Conservation (phyloP, 2,888 invertebrate genomes). For the Oligia latruncula region DNA sequence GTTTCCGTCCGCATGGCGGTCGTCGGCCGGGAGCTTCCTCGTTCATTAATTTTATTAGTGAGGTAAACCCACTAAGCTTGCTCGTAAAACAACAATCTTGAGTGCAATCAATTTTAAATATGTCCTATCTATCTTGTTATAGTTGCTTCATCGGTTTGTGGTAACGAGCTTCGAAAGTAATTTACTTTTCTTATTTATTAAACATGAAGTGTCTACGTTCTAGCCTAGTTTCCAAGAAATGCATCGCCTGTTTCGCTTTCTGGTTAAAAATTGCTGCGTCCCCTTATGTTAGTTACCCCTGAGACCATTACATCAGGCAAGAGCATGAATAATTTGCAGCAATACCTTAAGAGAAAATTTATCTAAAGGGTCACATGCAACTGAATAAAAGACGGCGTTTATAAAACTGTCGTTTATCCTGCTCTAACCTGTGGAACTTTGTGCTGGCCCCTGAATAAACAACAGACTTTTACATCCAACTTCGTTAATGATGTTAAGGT, state of each 20-base stretch:
- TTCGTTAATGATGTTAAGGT: constrained; percentile 55
- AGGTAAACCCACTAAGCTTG: constrained; percentile 51
- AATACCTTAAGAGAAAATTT: constrained; percentile 29
- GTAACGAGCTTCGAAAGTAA: constrained; percentile 24
- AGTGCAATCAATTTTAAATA: constrained; percentile 61
- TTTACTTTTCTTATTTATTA: constrained; percentile 41
- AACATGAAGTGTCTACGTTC: neutral
- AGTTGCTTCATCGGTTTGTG: constrained; percentile 30
- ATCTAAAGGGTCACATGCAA: constrained; percentile 21
- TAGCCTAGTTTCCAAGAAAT: constrained; percentile 29
- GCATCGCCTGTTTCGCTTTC: neutral
- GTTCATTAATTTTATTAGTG: constrained; percentile 65
- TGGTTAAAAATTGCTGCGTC: neutral
- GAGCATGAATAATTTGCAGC: constrained; percentile 51
- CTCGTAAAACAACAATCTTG: constrained; percentile 60
- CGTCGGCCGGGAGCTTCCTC: constrained; percentile 31
- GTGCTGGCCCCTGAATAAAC: constrained; percentile 45
- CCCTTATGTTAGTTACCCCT: constrained; percentile 2
- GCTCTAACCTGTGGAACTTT: constrained; percentile 41
- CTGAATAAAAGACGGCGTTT: constrained; percentile 33
- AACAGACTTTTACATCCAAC: constrained; percentile 39
- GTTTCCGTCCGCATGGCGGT: constrained; percentile 49
- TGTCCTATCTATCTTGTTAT: constrained; percentile 25
- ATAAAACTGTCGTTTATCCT: constrained; percentile 33
- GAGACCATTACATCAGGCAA: constrained; percentile 19